Conservation (phyloP, 2,113 vertebrate species). For the Tenebrosternarchus preto region DNA sequence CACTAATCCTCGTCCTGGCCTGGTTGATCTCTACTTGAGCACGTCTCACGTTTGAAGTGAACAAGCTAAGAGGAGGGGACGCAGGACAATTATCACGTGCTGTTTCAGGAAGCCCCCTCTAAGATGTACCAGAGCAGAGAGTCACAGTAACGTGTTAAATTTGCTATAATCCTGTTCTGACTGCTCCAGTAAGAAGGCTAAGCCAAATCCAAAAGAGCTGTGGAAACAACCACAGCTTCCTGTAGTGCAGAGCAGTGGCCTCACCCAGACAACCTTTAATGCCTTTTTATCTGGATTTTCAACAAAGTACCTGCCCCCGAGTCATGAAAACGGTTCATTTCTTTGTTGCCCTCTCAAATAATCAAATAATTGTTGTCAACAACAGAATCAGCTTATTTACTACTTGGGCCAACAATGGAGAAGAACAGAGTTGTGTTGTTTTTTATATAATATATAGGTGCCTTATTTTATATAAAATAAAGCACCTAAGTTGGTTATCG, state of each 20-base stretch:
- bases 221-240: neutral
- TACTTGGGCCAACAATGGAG: too few species aligned
- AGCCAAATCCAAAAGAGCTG: neutral
- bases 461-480: too few species aligned
- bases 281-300: neutral
- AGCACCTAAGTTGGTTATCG: neutral
- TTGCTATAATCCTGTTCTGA: neutral
- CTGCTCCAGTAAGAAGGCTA: neutral
- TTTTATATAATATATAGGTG: too few species aligned
- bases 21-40: conserved; percentile 58
- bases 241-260: too few species aligned
- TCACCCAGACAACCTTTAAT: neutral
- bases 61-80: conserved; percentile 47
- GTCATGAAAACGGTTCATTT: neutral
- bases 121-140: conserved; percentile 64
- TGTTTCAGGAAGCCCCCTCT: conserved; percentile 66
- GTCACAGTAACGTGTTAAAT: conserved; percentile 5
- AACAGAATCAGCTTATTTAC: too few species aligned
- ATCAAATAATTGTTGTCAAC: too few species aligned
- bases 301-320: too few species aligned
- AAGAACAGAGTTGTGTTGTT: too few species aligned
- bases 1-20: conserved; percentile 55
- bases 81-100: conserved; percentile 68
- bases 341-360: too few species aligned
- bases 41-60: conserved; percentile 64